Evolutionary conservation across 2,797 vertebrate species (phyloP).

Genomic region (Rhincodon typus): DNA sequence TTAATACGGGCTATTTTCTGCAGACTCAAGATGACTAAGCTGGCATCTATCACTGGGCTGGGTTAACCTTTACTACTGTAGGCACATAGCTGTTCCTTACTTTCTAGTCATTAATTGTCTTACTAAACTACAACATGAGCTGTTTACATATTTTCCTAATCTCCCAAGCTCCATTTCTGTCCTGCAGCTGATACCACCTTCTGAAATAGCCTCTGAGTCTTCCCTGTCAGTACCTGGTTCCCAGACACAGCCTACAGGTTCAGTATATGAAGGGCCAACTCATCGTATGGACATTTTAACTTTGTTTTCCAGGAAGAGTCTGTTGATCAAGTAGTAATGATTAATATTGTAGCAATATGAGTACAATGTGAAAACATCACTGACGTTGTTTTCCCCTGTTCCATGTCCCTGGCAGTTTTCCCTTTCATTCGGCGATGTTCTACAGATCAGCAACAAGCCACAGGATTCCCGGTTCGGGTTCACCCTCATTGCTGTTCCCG

Average conservation of each 20-base stretch:
- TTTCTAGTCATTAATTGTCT: not conserved
- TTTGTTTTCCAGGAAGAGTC: not conserved
- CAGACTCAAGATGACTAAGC: not conserved
- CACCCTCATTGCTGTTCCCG: slow-evolving; percentile 67
- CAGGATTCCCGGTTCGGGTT: slow-evolving; percentile 87
- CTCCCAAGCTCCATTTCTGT: not conserved
- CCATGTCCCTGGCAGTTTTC: slow-evolving; percentile 49
- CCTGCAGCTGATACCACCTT: not conserved
- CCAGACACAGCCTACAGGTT: not conserved
- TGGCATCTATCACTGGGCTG: not conserved
- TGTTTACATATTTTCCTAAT: not conserved
- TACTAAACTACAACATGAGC: not conserved
- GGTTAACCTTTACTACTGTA: not conserved
- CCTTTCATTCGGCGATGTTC: slow-evolving; percentile 67
- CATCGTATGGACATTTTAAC: not conserved
- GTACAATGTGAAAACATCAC: not conserved
- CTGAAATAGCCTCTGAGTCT: not conserved
- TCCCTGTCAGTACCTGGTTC: not conserved
- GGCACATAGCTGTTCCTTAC: not conserved
- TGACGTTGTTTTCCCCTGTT: not conserved
- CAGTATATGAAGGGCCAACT: not conserved
- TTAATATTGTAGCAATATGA: not conserved
- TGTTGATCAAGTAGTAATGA: not conserved
- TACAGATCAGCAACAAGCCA: slow-evolving; percentile 61
- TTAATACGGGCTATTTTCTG: not conserved